Conservation (phyloP, 2,797 vertebrate genomes). For the Acanthurus lineatus region DNA sequence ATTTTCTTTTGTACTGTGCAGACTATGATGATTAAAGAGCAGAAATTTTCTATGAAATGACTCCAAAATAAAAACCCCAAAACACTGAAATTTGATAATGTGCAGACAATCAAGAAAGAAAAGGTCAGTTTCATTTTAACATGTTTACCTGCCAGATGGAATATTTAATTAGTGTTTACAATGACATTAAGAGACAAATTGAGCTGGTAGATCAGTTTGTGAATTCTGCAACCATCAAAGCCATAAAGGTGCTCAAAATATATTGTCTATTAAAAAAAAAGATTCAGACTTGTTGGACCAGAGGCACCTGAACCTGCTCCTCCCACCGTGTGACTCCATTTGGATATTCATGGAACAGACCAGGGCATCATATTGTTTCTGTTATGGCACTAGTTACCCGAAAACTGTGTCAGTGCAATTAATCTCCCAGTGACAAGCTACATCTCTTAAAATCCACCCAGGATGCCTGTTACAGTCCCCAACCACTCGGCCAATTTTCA, state of each 20-base stretch:
- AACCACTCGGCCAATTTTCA: constrained; percentile 17
- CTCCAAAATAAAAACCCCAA: not conserved
- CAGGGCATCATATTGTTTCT: not conserved
- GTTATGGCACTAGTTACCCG: not conserved
- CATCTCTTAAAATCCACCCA: constrained; percentile 21
- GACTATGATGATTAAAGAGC: not conserved
- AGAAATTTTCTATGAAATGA: not conserved
- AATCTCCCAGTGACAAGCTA: constrained; percentile 4
- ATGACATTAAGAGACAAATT: not conserved
- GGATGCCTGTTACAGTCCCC: constrained; percentile 8
- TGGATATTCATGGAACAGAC: not conserved
- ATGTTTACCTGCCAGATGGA: not conserved
- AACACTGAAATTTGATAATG: too few relatives aligned
- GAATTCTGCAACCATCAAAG: too few relatives aligned
- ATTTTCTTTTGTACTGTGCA: constrained; percentile 4
- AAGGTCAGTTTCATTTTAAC: not conserved
- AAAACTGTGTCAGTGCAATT: constrained; percentile 24
- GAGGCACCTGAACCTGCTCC: not conserved
- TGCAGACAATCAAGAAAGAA: not conserved
- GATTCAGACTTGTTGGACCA: not conserved
- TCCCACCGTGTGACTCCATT: not conserved
- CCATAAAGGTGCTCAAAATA: not conserved
- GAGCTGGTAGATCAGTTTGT: not conserved
- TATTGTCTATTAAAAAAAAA: not conserved
- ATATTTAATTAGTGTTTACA: not conserved